Evolutionary conservation across 2,797 vertebrate genomes (phyloP).

Genomic region (Picus viridis): DNA sequence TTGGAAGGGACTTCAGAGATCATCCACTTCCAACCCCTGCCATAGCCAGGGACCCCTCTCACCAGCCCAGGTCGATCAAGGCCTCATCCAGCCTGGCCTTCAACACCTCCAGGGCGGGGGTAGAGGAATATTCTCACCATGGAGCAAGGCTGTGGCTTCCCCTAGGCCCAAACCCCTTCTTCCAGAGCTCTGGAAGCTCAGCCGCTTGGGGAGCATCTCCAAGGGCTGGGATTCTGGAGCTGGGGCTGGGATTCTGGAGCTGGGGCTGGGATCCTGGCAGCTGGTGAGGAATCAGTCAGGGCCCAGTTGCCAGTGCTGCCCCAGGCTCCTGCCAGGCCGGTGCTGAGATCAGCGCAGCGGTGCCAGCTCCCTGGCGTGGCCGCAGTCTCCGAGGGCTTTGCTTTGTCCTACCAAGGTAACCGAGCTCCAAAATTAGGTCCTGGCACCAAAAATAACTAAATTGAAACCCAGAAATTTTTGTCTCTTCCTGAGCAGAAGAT

Average conservation of each 20-base stretch:
- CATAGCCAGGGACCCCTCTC: no score
- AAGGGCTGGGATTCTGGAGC: neutral
- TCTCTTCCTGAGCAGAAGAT: conserved; percentile 44
- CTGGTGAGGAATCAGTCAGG: neutral
- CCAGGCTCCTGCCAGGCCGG: fast-evolving
- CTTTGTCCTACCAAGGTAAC: conserved; percentile 30
- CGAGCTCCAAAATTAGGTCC: conserved; percentile 61
- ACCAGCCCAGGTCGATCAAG: no score
- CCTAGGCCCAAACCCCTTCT: neutral
- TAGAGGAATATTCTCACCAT: neutral
- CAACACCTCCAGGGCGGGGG: no score
- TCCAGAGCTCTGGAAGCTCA: fast-evolving
- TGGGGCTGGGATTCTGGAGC: neutral
- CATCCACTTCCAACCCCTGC: no score
- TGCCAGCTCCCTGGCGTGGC: neutral
- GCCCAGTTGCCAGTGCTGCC: neutral
- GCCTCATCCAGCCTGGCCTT: no score
- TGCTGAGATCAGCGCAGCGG: conserved; percentile 17
- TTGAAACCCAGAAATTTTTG: conserved; percentile 53
- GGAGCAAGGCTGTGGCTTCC: neutral
- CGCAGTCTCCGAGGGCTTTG: conserved; percentile 4
- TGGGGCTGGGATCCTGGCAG: neutral
- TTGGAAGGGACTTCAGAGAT: no score
- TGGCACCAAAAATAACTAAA: conserved; percentile 49
- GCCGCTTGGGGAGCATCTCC: neutral